Evolutionary conservation across 2,888 invertebrate species (phyloP).

Genomic region (Eupithecia dodoneata): DNA sequence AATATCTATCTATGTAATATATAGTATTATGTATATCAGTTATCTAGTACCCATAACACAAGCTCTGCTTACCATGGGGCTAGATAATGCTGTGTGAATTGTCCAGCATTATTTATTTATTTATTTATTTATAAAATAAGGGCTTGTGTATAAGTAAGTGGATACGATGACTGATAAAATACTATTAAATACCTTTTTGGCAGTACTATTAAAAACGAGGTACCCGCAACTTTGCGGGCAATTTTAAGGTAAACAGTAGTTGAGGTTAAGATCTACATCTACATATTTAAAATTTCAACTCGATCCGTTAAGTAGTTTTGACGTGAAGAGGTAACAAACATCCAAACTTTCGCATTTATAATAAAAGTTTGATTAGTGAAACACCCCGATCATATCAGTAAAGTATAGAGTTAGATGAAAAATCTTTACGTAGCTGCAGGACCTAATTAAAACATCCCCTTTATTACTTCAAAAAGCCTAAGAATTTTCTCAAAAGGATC

Average conservation of each 20-base stretch:
- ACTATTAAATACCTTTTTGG: background rate
- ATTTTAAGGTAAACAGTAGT: background rate
- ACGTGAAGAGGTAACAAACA: background rate
- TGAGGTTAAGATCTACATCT: background rate
- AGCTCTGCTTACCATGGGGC: too few relatives aligned
- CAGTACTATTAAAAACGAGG: background rate
- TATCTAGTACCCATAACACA: too few relatives aligned
- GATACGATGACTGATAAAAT: too few relatives aligned
- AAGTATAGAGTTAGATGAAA: too few relatives aligned
- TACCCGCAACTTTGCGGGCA: background rate
- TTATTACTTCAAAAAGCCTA: background rate
- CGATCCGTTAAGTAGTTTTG: background rate
- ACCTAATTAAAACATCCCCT: background rate
- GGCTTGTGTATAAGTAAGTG: too few relatives aligned
- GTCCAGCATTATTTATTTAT: too few relatives aligned
- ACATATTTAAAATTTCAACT: background rate
- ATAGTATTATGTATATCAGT: too few relatives aligned
- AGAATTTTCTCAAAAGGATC: background rate
- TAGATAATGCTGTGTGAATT: too few relatives aligned
- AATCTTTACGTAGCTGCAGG: background rate
- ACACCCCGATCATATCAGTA: background rate
- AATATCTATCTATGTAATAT: too few relatives aligned
- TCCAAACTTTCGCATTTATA: too few relatives aligned
- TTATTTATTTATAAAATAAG: too few relatives aligned
- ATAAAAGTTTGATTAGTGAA: too few relatives aligned